Conservation (phyloP, 2,113 vertebrate species). For the Philantomba maxwellii region DNA sequence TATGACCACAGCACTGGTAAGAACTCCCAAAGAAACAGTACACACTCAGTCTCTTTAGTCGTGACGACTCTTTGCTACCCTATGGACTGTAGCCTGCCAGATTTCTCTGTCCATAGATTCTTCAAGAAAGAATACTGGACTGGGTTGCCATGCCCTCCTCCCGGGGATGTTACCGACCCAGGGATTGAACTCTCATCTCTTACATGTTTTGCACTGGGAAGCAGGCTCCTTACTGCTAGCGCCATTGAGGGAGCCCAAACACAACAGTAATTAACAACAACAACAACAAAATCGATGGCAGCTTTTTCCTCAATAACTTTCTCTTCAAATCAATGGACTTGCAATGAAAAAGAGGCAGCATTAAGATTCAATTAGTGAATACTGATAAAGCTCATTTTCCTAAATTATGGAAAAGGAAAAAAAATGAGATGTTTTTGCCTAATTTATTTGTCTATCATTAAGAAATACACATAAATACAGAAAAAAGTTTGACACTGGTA, state of each 20-base stretch:
- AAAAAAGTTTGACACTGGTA: neutral
- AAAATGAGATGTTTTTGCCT: neutral
- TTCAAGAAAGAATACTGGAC: neutral
- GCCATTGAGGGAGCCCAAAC: neutral
- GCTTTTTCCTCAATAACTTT: neutral
- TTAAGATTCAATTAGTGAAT: neutral
- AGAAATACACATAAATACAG: neutral
- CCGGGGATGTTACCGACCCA: rapidly evolving
- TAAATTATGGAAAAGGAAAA: neutral
- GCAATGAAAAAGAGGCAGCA: neutral
- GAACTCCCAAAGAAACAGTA: neutral
- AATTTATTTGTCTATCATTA: neutral
- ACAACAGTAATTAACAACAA: neutral
- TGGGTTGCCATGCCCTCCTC: neutral
- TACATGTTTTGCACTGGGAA: neutral
- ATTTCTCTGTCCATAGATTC: neutral
- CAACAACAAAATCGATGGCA: neutral
- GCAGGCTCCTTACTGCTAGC: neutral
- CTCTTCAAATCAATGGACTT: neutral
- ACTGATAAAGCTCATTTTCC: neutral
- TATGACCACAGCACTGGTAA: neutral
- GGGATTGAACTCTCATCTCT: neutral
- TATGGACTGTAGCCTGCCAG: neutral
- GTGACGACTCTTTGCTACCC: neutral
- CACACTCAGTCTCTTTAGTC: neutral